Percentiles rank a stretch among this genome's conserved stretches.
Evolutionary conservation across 1,140 invertebrate species (phyloP).

Genomic region (Andricus grossulariae): DNA sequence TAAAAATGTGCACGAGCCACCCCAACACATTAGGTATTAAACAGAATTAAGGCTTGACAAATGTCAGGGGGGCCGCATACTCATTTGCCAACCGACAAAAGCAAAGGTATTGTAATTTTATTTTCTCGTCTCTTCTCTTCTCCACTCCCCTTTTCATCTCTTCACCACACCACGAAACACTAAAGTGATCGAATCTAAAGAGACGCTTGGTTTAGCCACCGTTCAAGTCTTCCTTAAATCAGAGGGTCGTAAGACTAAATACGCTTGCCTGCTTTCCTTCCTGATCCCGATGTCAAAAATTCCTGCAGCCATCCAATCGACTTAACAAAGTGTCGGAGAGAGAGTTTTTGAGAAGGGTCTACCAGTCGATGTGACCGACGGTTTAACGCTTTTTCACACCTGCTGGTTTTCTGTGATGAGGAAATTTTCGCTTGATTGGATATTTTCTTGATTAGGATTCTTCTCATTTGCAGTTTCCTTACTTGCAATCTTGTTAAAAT

Average conservation of each 20-base stretch:
- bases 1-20: neutral
- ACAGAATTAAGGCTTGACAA: neutral
- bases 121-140: neutral
- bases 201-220: neutral
- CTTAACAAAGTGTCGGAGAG: conserved; percentile 17
- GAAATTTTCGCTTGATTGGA: conserved; percentile 9
- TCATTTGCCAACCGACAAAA: neutral
- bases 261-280: neutral
- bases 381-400: conserved; percentile 23
- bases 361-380: neutral
- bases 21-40: neutral
- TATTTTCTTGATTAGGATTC: neutral
- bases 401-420: neutral
- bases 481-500: no score
- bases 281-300: conserved; percentile 15
- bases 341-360: conserved; percentile 10
- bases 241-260: conserved; percentile 7
- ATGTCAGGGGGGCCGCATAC: neutral
- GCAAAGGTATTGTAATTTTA: neutral
- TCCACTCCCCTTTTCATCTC: neutral
- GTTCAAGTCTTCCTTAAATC: conserved; percentile 10
- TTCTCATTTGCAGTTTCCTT: no score
- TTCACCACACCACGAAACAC: neutral
- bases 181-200: conserved; percentile 1
- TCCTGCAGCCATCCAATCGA: conserved; percentile 18